Evolutionary conservation across 2,113 vertebrate species (phyloP).

Genomic region (Delphinapterus leucas): DNA sequence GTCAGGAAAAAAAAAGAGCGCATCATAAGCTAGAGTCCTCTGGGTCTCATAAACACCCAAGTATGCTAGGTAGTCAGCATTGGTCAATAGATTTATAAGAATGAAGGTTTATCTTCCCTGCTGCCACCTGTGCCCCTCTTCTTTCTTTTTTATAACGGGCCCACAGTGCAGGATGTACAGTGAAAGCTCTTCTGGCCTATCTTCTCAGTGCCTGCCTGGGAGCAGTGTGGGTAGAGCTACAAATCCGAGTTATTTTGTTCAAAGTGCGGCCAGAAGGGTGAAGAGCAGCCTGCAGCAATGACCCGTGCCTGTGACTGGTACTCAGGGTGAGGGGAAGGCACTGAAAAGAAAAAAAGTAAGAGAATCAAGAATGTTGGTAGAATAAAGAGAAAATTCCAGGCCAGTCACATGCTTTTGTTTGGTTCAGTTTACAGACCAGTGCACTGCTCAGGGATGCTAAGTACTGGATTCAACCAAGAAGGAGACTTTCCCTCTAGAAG

Average conservation of each 20-base stretch:
- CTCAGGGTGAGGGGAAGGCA: background rate
- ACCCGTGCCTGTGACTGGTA: background rate
- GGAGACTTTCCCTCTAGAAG: background rate
- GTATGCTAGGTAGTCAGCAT: background rate
- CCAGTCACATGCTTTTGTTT: background rate
- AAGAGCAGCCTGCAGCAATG: background rate
- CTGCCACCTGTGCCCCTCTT: background rate
- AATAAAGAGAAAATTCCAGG: background rate
- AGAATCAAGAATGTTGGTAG: background rate
- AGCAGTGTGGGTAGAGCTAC: background rate
- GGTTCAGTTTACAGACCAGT: background rate
- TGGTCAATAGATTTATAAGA: background rate
- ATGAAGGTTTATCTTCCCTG: background rate
- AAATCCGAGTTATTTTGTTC: background rate
- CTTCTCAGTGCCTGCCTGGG: background rate
- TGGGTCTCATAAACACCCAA: background rate
- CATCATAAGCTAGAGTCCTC: background rate
- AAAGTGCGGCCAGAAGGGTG: background rate
- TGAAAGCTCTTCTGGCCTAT: background rate
- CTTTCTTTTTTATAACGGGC: background rate
- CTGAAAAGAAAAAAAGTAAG: background rate
- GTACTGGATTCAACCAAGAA: background rate
- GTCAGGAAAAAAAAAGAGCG: background rate
- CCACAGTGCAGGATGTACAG: background rate
- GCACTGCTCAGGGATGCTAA: background rate